These are phyloP conservation scores for Galaxea fascicularis DNA, from an alignment of 92 coral and sea anemone genomes.

Conservation along the genomic window DNA sequence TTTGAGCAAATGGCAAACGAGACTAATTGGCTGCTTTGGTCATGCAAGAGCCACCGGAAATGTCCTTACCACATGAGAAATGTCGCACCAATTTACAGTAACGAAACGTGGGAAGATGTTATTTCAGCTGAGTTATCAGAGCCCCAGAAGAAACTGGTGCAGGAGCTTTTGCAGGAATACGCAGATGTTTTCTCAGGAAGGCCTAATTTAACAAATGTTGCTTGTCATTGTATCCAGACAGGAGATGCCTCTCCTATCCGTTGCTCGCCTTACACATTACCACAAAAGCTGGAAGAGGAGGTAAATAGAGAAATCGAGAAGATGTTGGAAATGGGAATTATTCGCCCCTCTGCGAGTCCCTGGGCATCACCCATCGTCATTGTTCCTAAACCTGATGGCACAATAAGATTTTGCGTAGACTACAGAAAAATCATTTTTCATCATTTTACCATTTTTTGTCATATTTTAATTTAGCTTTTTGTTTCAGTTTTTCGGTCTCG, in stretches of 20 bases:
- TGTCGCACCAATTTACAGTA: not conserved
- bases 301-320: constrained; percentile 22
- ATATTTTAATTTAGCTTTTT: too few relatives aligned
- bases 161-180: not conserved
- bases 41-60: constrained; percentile 21
- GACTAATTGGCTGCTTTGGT: constrained; percentile 37
- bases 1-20: constrained; percentile 49
- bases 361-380: not conserved
- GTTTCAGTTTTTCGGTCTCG: too few relatives aligned
- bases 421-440: not conserved
- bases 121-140: not conserved
- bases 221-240: not conserved
- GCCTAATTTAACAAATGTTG: not conserved
- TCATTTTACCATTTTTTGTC: too few relatives aligned
- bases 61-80: constrained; percentile 27
- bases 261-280: not conserved
- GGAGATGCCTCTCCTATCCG: not conserved
- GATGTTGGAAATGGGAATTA: constrained; percentile 60
- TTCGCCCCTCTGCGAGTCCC: not conserved
- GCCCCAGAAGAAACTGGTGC: not conserved
- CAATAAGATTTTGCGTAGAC: too few relatives aligned
- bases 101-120: too few relatives aligned
- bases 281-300: constrained; percentile 52
- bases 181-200: not conserved
- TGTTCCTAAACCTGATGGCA: too few relatives aligned